Percentiles rank a stretch among this genome's conserved stretches.
These are phyloP conservation scores for Lepus americanus DNA, from an alignment of 2,113 vertebrate species.

Conservation along the genomic window DNA sequence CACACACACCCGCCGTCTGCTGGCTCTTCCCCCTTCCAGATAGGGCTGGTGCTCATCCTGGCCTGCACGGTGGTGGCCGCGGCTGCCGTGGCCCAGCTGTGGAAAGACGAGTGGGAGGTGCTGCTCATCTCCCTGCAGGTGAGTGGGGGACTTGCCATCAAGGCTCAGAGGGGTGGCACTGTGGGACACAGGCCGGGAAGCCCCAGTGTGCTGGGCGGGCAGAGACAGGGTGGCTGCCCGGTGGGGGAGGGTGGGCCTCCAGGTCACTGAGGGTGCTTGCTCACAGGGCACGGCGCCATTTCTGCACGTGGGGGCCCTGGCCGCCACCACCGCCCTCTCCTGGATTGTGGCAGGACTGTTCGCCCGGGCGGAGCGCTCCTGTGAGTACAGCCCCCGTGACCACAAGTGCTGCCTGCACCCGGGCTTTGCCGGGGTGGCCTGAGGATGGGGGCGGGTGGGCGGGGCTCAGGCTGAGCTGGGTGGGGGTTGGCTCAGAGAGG, in stretches of 20 bases:
- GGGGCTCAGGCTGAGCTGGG: background rate
- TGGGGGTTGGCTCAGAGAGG: background rate
- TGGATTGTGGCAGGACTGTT: constrained; percentile 97
- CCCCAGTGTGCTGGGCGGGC: background rate
- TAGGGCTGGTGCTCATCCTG: constrained; percentile 91
- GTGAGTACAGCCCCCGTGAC: constrained; percentile 87
- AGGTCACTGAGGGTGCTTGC: background rate
- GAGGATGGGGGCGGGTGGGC: no score
- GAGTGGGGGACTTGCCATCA: constrained; percentile 44
- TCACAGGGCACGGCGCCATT: constrained; percentile 96
- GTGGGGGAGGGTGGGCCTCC: background rate
- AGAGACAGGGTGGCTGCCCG: background rate
- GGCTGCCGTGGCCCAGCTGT: constrained; percentile 93
- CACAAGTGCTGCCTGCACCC: background rate
- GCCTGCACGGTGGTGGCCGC: constrained; percentile 93
- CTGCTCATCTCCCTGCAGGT: constrained; percentile 95
- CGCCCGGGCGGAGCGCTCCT: constrained; percentile 92
- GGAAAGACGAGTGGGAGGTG: constrained; percentile 96
- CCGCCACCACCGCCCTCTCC: constrained; percentile 91
- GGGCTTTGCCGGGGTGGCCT: background rate
- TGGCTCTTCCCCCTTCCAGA: constrained; percentile 85
- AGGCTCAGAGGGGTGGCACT: background rate
- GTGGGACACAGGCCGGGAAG: background rate
- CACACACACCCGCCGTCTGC: background rate
- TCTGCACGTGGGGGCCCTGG: constrained; percentile 95